Percentiles rank a stretch among this genome's conserved stretches.
Conservation (phyloP, 2,797 vertebrate genomes). For the Pyrocephalus nanus region DNA sequence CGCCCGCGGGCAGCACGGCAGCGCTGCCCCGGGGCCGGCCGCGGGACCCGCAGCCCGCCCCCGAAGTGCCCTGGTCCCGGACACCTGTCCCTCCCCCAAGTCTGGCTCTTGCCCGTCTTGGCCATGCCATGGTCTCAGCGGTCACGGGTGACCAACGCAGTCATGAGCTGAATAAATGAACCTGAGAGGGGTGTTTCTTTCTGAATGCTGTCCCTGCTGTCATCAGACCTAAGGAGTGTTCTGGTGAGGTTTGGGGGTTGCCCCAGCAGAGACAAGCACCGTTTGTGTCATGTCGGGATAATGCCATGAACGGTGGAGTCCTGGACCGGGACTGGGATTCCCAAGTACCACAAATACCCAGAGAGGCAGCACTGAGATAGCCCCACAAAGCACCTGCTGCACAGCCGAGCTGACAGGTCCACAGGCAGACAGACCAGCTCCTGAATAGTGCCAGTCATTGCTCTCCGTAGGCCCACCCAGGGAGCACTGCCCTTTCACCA, state of each 20-base stretch:
- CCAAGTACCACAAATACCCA: background rate
- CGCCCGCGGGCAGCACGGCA: background rate
- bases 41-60: background rate
- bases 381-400: background rate
- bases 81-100: no score
- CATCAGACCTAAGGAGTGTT: background rate
- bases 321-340: background rate
- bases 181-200: background rate
- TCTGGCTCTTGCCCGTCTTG: background rate
- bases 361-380: background rate
- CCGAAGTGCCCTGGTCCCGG: background rate
- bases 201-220: background rate
- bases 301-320: rapidly evolving
- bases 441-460: rapidly evolving
- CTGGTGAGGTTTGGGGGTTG: background rate
- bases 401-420: no score
- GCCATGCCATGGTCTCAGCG: rapidly evolving
- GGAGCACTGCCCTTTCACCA: background rate
- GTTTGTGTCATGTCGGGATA: rapidly evolving
- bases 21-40: background rate
- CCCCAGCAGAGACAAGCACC: background rate
- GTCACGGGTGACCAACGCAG: background rate
- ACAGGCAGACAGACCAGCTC: background rate
- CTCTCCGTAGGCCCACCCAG: rapidly evolving
- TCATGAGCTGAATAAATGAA: background rate